A percentile compares a stretch with the other conserved stretches of the same genome.
These are phyloP conservation scores for Microctonus brassicae DNA, from an alignment of 2,888 invertebrate species.

Conservation along the genomic window DNA sequence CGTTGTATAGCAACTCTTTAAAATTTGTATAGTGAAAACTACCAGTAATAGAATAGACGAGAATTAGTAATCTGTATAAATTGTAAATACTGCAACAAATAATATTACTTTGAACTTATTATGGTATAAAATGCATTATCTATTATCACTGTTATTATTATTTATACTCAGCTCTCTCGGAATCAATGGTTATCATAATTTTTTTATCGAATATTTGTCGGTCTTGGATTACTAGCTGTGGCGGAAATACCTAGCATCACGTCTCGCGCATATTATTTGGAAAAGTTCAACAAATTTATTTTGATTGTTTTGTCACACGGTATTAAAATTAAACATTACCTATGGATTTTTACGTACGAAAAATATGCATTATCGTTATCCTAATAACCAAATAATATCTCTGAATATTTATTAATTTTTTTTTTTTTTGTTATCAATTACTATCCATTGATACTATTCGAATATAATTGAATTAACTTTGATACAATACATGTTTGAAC, in stretches of 20 bases:
- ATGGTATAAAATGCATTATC: conserved; percentile 36
- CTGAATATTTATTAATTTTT: not conserved
- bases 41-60: conserved; percentile 38
- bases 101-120: conserved; percentile 68
- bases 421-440: not conserved
- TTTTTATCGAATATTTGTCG: conserved; percentile 33
- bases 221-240: conserved; percentile 9
- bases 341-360: not conserved
- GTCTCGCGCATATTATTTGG: not conserved
- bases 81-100: conserved; percentile 68
- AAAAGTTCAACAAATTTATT: conserved; percentile 21
- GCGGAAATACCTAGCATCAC: conserved; percentile 3
- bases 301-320: conserved; percentile 17
- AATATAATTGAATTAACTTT: too few species aligned
- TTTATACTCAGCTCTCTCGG: conserved; percentile 45
- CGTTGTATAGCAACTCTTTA: conserved; percentile 65
- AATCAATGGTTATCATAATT: conserved; percentile 45
- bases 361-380: not conserved
- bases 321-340: not conserved
- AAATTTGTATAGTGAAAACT: conserved; percentile 56
- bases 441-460: not conserved
- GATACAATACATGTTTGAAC: not conserved
- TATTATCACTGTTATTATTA: conserved; percentile 35
- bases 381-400: not conserved
- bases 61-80: conserved; percentile 52